Evolutionary conservation across 2,113 vertebrate species (phyloP).

Genomic region (Macrotus californicus): DNA sequence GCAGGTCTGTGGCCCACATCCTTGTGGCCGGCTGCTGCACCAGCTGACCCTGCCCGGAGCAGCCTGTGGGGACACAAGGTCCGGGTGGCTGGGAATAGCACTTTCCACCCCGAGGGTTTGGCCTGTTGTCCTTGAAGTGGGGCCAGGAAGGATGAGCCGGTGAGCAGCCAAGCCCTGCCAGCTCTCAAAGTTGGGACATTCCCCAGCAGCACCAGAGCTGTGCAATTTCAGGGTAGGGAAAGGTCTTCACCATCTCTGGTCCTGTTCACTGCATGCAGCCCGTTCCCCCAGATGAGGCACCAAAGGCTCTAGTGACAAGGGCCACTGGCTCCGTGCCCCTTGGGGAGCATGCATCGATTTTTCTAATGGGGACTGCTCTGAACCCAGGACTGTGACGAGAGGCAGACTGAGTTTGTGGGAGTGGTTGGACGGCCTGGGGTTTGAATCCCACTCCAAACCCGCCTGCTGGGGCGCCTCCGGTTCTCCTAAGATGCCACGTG

Average conservation of each 20-base stretch:
- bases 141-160: not conserved
- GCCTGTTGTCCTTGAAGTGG: conserved; percentile 51
- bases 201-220: not conserved
- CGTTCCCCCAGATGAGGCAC: not conserved
- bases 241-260: not conserved
- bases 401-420: not conserved
- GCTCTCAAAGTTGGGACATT: not conserved
- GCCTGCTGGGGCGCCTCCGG: not conserved
- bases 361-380: not conserved
- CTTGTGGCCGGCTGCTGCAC: not conserved
- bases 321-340: not conserved
- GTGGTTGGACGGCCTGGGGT: not conserved
- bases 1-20: conserved; percentile 1
- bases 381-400: not conserved
- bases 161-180: not conserved
- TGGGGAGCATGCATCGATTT: not conserved
- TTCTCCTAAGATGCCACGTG: not conserved
- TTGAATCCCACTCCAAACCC: not conserved
- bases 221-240: not conserved
- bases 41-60: conserved; percentile 33
- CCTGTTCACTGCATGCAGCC: not conserved
- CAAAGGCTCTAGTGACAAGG: not conserved
- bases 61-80: not conserved
- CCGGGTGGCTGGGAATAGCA: not conserved
- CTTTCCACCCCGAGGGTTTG: not conserved